Evolutionary conservation across 2,888 invertebrate species (phyloP).

Genomic region (Alloplasta piceator): DNA sequence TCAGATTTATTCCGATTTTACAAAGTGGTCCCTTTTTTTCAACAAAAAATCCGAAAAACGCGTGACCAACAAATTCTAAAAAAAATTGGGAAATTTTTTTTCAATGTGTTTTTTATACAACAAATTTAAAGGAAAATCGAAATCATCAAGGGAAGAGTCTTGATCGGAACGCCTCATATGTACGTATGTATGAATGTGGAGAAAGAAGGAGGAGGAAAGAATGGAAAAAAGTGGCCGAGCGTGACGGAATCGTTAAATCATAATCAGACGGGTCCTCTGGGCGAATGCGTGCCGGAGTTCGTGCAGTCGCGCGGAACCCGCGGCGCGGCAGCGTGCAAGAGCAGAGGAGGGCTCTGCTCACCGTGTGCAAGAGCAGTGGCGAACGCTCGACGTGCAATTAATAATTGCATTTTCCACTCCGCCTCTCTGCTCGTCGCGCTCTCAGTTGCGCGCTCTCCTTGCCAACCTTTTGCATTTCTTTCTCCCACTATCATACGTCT

Average conservation of each 20-base stretch:
- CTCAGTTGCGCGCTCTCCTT: conserved; percentile 14
- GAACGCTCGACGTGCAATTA: conserved; percentile 68
- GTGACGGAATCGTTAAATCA: conserved; percentile 75
- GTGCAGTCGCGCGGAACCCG: conserved; percentile 70
- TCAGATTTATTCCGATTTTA: too few relatives aligned
- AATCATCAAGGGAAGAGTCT: too few relatives aligned
- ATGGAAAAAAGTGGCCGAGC: conserved; percentile 66
- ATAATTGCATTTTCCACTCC: conserved; percentile 69
- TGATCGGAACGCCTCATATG: too few relatives aligned
- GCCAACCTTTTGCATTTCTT: not conserved
- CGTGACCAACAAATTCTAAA: too few relatives aligned
- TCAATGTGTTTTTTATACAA: too few relatives aligned
- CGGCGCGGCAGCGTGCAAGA: conserved; percentile 49
- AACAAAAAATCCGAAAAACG: too few relatives aligned
- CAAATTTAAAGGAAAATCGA: too few relatives aligned
- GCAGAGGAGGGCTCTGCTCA: not conserved
- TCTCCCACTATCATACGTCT: not conserved
- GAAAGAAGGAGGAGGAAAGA: conserved; percentile 42
- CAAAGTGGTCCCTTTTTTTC: too few relatives aligned
- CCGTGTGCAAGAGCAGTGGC: conserved; percentile 40
- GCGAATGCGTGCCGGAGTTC: conserved; percentile 52
- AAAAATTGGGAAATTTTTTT: too few relatives aligned
- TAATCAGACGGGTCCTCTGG: conserved; percentile 68
- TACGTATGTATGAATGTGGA: not conserved
- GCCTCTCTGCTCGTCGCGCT: conserved; percentile 13